Conservation (phyloP, 2,113 vertebrate genomes). For the Elephantulus edwardii region DNA sequence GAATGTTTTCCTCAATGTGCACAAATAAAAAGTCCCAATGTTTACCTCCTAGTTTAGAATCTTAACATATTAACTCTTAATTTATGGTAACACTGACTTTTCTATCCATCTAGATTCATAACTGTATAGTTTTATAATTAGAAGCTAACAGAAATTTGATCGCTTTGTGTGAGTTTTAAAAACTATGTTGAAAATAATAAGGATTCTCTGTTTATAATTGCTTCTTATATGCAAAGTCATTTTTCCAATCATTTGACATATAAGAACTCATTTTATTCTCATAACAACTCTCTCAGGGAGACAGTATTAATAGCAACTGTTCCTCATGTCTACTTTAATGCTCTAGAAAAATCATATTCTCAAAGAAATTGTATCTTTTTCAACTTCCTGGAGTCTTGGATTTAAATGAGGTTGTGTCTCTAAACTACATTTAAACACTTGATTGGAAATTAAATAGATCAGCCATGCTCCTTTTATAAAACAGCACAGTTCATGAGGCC, state of each 20-base stretch:
- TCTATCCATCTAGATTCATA: not conserved
- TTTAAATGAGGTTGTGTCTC: not conserved
- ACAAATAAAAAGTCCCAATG: not conserved
- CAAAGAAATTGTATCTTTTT: not conserved
- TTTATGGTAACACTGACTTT: not conserved
- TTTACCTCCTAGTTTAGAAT: not conserved
- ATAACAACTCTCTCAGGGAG: not conserved
- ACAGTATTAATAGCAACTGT: not conserved
- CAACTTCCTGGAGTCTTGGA: not conserved
- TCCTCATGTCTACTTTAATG: not conserved
- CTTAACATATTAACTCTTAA: not conserved
- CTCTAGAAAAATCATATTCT: not conserved
- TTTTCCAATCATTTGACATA: conserved; percentile 20
- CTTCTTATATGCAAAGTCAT: not conserved
- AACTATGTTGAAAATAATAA: not conserved
- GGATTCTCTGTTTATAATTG: too few species aligned
- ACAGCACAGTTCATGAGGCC: not conserved
- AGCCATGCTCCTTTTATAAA: not conserved
- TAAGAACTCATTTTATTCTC: not conserved
- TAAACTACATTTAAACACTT: not conserved
- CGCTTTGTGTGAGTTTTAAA: not conserved
- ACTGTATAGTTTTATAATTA: not conserved
- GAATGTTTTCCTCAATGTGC: not conserved
- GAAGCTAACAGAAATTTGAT: not conserved
- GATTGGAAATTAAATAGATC: not conserved